Evolutionary conservation across 1,140 invertebrate genomes (phyloP).

Genomic region (Piezodorus guildinii): DNA sequence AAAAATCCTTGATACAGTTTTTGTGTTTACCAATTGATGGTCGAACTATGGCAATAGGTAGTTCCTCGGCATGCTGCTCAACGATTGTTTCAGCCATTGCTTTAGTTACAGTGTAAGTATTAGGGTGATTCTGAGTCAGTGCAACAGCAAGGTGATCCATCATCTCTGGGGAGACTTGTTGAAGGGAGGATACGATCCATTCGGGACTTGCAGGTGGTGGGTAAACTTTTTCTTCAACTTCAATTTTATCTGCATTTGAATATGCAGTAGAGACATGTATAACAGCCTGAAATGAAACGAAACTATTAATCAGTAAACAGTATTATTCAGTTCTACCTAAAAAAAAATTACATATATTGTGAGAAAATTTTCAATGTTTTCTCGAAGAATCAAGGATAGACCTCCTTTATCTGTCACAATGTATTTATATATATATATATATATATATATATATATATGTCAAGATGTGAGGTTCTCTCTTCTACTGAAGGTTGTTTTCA

Average conservation of each 20-base stretch:
- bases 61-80: constrained; percentile 41
- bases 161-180: constrained; percentile 45
- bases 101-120: constrained; percentile 82
- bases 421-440: no score
- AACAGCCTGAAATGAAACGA: constrained; percentile 44
- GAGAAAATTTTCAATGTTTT: no score
- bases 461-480: no score
- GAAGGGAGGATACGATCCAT: constrained; percentile 45
- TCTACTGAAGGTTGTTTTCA: no score
- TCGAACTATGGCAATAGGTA: constrained; percentile 80
- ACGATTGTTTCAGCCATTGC: constrained; percentile 68
- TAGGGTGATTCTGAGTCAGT: constrained; percentile 58
- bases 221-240: constrained; percentile 62
- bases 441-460: no score
- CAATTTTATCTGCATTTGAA: constrained; percentile 60
- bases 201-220: constrained; percentile 50
- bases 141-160: constrained; percentile 42
- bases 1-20: not conserved
- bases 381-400: no score
- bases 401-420: no score
- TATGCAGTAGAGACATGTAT: constrained; percentile 82
- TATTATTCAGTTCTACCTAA: no score
- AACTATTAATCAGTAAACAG: no score
- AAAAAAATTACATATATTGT: no score
- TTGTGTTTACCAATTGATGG: constrained; percentile 69